Conservation (phyloP, 1,140 invertebrate species). For the Sinella curviseta region DNA sequence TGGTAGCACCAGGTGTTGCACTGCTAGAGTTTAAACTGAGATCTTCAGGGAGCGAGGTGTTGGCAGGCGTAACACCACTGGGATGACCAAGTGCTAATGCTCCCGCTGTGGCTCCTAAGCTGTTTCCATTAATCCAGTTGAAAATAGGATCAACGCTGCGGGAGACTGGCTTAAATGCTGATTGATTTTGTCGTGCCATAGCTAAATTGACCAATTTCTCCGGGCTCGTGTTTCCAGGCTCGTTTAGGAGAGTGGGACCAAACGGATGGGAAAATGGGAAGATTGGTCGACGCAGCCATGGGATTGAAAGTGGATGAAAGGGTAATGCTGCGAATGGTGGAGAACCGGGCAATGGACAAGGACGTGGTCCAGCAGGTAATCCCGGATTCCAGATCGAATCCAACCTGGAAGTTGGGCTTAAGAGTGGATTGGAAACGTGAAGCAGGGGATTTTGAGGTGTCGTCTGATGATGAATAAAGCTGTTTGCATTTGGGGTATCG, state of each 20-base stretch:
- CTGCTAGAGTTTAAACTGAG: slow-evolving; percentile 33
- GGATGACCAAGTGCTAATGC: not conserved
- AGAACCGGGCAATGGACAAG: slow-evolving; percentile 13
- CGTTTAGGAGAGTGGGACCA: slow-evolving; percentile 43
- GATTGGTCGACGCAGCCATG: slow-evolving; percentile 42
- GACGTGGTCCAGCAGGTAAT: slow-evolving; percentile 49
- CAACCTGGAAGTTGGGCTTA: slow-evolving; percentile 27
- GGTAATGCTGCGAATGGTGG: slow-evolving; percentile 36
- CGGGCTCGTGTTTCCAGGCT: slow-evolving; percentile 36
- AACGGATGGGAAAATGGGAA: slow-evolving; percentile 44
- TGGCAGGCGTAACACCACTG: not conserved
- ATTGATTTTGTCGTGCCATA: slow-evolving; percentile 26
- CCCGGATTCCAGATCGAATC: slow-evolving; percentile 51
- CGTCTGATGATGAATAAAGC: slow-evolving; percentile 10
- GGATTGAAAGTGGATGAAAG: slow-evolving; percentile 45
- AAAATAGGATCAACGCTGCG: slow-evolving; percentile 42
- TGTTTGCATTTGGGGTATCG: not conserved
- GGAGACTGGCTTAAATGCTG: slow-evolving; percentile 38
- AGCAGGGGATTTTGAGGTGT: slow-evolving; percentile 2
- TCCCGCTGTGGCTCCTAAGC: not conserved
- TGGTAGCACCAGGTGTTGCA: not conserved
- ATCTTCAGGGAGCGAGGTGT: slow-evolving; percentile 37
- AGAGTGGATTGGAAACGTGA: slow-evolving; percentile 25
- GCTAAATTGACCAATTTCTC: slow-evolving; percentile 20
- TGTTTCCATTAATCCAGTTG: slow-evolving; percentile 46